Evolutionary conservation across 2,888 invertebrate genomes (phyloP).

Genomic region (Pimpla rufipes): DNA sequence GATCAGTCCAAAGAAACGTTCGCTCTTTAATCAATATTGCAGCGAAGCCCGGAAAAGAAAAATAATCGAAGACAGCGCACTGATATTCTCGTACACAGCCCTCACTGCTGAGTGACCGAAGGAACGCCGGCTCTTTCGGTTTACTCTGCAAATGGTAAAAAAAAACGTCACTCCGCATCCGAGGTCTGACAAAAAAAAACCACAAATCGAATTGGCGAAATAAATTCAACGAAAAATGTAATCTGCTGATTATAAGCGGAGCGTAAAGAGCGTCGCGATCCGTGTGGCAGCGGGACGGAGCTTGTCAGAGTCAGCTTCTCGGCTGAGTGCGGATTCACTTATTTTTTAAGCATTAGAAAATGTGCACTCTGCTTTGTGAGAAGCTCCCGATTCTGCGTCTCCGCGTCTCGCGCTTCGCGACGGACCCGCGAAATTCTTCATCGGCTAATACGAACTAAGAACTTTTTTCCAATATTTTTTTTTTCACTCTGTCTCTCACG

Average conservation of each 20-base stretch:
- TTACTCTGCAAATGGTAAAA: slow-evolving; percentile 73
- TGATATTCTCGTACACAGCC: slow-evolving; percentile 63
- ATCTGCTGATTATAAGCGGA: slow-evolving; percentile 27
- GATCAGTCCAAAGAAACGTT: neutral
- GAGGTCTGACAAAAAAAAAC: slow-evolving; percentile 75
- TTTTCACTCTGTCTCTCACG: slow-evolving; percentile 57
- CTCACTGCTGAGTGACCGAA: slow-evolving; percentile 76
- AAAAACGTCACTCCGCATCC: slow-evolving; percentile 82
- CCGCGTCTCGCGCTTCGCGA: neutral
- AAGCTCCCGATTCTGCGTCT: slow-evolving; percentile 28
- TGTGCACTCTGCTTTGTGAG: slow-evolving; percentile 36
- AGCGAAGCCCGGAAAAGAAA: slow-evolving; percentile 26
- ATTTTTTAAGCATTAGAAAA: slow-evolving; percentile 62
- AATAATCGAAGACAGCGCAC: slow-evolving; percentile 61
- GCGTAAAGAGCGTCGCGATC: slow-evolving; percentile 18
- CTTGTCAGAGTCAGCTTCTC: slow-evolving; percentile 15
- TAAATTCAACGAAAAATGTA: slow-evolving; percentile 12
- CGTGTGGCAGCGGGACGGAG: slow-evolving; percentile 10
- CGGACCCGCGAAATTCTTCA: slow-evolving; percentile 29
- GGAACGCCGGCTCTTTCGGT: slow-evolving; percentile 77
- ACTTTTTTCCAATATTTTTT: slow-evolving; percentile 33
- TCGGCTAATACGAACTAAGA: slow-evolving; percentile 38
- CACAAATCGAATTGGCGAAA: slow-evolving; percentile 40
- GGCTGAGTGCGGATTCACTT: slow-evolving; percentile 52
- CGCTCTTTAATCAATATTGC: slow-evolving; percentile 13